These are phyloP conservation scores for Caracal caracal DNA, from an alignment of 2,113 vertebrate species.

Conservation along the genomic window DNA sequence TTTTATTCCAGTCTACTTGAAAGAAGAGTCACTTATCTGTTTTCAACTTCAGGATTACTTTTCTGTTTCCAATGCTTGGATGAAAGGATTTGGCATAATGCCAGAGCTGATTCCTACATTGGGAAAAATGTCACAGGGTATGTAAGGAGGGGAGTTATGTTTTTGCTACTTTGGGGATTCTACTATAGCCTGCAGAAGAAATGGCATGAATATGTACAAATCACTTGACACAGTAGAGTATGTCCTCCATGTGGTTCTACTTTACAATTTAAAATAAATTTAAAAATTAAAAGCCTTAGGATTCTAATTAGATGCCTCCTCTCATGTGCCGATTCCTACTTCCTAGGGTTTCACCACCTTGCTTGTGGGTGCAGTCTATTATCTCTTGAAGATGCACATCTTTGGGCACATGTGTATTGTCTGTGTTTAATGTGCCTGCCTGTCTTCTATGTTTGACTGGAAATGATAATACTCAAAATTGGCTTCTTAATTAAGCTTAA, in stretches of 20 bases:
- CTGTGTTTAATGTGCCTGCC: background rate
- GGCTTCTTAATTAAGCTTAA: slow-evolving; percentile 65
- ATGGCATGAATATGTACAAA: background rate
- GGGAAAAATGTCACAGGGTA: background rate
- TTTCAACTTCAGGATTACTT: background rate
- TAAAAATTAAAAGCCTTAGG: background rate
- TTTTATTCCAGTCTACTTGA: background rate
- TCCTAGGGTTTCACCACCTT: background rate
- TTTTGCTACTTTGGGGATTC: background rate
- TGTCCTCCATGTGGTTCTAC: background rate
- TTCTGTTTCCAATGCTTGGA: background rate
- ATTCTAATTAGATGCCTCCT: background rate
- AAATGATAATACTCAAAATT: slow-evolving; percentile 33
- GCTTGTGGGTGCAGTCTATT: background rate
- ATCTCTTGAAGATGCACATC: background rate
- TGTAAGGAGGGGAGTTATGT: background rate
- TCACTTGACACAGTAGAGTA: background rate
- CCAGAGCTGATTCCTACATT: background rate
- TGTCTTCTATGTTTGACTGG: background rate
- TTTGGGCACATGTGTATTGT: background rate
- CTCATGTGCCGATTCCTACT: background rate
- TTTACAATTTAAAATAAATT: slow-evolving; percentile 49
- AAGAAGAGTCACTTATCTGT: background rate
- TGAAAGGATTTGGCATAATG: background rate
- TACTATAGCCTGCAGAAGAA: background rate